Evolutionary conservation across 2,113 vertebrate genomes (phyloP).

Genomic region (Actenoides lindsayi): DNA sequence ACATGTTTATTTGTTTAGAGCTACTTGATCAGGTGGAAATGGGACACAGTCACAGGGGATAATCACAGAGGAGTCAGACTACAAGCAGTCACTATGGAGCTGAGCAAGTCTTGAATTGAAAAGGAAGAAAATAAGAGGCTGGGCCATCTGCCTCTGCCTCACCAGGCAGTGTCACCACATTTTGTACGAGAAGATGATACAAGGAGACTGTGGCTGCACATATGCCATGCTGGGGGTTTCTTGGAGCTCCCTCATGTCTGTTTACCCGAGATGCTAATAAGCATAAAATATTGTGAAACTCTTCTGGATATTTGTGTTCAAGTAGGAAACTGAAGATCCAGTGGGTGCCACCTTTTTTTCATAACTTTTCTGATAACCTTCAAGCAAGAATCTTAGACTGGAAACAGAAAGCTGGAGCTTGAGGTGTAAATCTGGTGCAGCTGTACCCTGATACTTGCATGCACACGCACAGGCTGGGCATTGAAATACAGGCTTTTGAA

Average conservation of each 20-base stretch:
- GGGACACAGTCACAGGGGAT: not conserved
- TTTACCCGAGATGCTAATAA: not conserved
- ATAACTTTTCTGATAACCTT: not conserved
- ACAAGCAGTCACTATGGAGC: not conserved
- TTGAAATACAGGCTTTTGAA: not conserved
- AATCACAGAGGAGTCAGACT: not conserved
- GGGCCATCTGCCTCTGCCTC: not conserved
- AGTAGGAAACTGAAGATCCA: not conserved
- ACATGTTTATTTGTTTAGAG: not conserved
- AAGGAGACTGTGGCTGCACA: not conserved
- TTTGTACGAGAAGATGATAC: not conserved
- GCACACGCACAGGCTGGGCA: not conserved
- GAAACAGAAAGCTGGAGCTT: not conserved
- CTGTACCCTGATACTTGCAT: not conserved
- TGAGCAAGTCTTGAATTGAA: not conserved
- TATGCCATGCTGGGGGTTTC: not conserved
- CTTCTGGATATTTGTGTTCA: not conserved
- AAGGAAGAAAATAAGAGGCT: not conserved
- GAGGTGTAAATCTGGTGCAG: not conserved
- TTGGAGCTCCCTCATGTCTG: not conserved
- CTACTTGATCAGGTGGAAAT: not conserved
- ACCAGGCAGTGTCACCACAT: not conserved
- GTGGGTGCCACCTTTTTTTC: not conserved
- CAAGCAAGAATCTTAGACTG: not conserved
- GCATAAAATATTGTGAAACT: not conserved